phyloP scores from a whole-genome alignment of 2,113 vertebrate species.

The Misgurnus mizolepis region DNA sequence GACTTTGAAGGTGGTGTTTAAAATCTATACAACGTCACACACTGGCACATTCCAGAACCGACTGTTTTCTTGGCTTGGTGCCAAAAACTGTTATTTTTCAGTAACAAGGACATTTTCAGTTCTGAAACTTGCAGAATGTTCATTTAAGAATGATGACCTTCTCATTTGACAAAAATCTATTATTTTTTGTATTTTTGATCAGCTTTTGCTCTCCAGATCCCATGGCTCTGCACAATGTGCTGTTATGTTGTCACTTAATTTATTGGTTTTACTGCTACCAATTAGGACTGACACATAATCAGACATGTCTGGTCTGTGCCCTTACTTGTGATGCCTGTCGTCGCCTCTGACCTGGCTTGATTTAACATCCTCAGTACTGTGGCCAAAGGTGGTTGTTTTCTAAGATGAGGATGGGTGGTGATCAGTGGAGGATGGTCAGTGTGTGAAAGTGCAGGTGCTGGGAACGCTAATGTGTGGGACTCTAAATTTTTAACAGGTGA shows the following conservation, averaged over 20 bases:
- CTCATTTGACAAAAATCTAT: too few species aligned
- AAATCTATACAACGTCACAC: too few species aligned
- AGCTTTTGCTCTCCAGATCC: not conserved
- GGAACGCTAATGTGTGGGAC: conserved; percentile 78
- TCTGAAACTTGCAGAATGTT: too few species aligned
- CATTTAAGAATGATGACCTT: too few species aligned
- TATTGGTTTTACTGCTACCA: conserved; percentile 68
- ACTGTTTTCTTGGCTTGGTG: too few species aligned
- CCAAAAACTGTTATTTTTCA: too few species aligned
- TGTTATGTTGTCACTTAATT: conserved; percentile 67
- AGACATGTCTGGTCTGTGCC: conserved; percentile 65
- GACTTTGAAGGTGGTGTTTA: too few species aligned
- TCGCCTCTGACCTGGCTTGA: conserved; percentile 70
- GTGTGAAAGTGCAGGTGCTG: conserved; percentile 77
- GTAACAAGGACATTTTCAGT: too few species aligned
- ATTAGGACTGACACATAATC: conserved; percentile 72
- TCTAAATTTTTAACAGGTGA: conserved; percentile 81
- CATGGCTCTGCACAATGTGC: not conserved
- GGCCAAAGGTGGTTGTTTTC: conserved; percentile 49
- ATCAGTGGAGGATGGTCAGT: conserved; percentile 58
- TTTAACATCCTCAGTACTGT: conserved; percentile 69
- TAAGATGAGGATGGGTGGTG: not conserved
- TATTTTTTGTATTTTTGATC: too few species aligned
- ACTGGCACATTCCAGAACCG: too few species aligned
- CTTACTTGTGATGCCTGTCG: conserved; percentile 67